Percentiles rank a stretch among this genome's conserved stretches.
phyloP scores from a whole-genome alignment of 2,888 invertebrate genomes.

The Nymphalis c-album region DNA sequence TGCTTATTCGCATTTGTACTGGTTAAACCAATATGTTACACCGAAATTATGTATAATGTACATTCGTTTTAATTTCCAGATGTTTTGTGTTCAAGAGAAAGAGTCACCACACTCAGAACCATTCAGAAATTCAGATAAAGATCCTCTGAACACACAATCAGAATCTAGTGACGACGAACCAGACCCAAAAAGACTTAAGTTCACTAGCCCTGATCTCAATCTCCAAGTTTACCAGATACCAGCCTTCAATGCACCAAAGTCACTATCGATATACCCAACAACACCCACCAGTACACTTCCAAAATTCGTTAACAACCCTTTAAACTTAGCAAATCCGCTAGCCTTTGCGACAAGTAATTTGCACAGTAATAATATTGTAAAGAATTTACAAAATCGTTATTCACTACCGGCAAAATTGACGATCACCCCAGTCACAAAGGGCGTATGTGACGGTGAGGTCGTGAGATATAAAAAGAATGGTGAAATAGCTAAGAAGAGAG shows the following conservation, averaged over 20 bases:
- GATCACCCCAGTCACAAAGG: conserved; percentile 61
- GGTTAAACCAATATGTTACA: too few relatives aligned
- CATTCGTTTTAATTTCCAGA: conserved; percentile 49
- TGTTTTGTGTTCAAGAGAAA: conserved; percentile 74
- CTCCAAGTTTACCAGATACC: conserved; percentile 75
- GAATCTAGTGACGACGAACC: conserved; percentile 73
- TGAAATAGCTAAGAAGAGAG: conserved; percentile 71
- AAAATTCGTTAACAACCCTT: conserved; percentile 72
- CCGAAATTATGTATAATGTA: background rate
- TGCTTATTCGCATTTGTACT: too few relatives aligned
- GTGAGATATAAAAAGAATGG: conserved; percentile 76
- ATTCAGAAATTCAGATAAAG: conserved; percentile 52
- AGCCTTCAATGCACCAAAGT: conserved; percentile 63
- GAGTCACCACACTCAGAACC: conserved; percentile 62
- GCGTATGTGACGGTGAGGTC: conserved; percentile 54
- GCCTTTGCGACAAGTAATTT: conserved; percentile 56
- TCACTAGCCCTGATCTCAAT: conserved; percentile 59
- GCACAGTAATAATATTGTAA: conserved; percentile 61
- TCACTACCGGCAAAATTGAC: conserved; percentile 68
- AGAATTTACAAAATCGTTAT: conserved; percentile 61
- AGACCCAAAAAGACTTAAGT: conserved; percentile 60
- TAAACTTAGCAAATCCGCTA: conserved; percentile 70
- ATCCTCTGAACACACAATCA: conserved; percentile 52
- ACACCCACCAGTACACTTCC: conserved; percentile 54
- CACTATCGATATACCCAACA: conserved; percentile 63